Base-by-base conservation (phyloP, 2,113 vertebrate species). In the Podilymbus podiceps region DNA sequence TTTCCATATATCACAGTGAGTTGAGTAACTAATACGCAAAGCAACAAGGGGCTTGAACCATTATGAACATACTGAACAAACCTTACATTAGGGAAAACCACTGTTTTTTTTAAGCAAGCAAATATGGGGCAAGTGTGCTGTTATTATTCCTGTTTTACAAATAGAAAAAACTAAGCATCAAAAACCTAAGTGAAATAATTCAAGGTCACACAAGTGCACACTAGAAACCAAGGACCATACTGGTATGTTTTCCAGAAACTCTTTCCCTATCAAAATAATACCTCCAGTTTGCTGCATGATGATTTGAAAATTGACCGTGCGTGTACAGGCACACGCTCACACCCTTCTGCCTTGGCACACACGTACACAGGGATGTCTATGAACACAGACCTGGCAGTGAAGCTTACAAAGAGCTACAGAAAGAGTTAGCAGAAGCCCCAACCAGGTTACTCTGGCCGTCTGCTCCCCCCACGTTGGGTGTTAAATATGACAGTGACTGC, bases 291-390 rank as follows among this genome's bases (percentile, higher is more conserved):
- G 42, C 47, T 55, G 30, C 18, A 19, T 0, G 0, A 14, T 9
- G 17, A 49, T 86, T 40, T 83, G 46, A 46, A 64, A 60, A 31
- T 21, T n/a, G 49, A 7, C 9, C 1, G 0, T 2, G 17, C 4
- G 2, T 31, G 13, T 2, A 9, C 6, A 47, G 5, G 3, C 9
- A 4, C 35, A 20, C 14, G 9, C 10, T 10, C 0, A 0, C 0
- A 0, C 35, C 24, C 18, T 72, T 25, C 53, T 14, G 23, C 6
- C 24, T 52, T 62, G 33, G 44, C 59, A 66, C 24, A 23, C 23
- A 22, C 12, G 15, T 9, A 9, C 13, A 16, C 11, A 9, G 2
- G 2, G 33, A 35, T 18, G 8, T 8, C 17, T 30, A 3, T 0
- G 44, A 76, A 59, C 24, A 53, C 28, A 6, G 3, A 30, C 6